These are phyloP conservation scores for Nasonovia ribisnigri DNA, from an alignment of 2,888 invertebrate genomes.

Conservation along the genomic window DNA sequence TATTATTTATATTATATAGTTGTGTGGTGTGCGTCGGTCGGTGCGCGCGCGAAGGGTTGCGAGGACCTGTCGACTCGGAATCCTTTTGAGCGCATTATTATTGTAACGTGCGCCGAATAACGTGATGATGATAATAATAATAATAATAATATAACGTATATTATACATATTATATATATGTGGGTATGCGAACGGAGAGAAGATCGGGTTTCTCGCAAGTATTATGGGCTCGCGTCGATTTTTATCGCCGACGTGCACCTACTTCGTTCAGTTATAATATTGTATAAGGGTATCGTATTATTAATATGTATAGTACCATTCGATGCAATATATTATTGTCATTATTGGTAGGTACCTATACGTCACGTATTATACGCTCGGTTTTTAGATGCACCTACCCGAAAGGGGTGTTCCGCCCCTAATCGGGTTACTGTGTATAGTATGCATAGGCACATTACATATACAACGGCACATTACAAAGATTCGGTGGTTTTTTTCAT, in stretches of 20 bases:
- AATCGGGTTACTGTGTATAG: slow-evolving; percentile 6
- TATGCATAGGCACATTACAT: not conserved
- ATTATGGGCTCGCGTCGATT: not conserved
- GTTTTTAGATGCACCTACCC: not conserved
- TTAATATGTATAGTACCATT: not conserved
- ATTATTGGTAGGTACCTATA: not conserved
- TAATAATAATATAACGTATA: not conserved
- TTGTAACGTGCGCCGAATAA: not conserved
- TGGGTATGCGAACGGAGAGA: not conserved
- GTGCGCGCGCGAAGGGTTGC: not conserved
- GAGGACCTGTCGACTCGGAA: not conserved
- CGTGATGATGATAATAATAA: not conserved
- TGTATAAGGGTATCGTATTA: not conserved
- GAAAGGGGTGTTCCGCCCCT: slow-evolving; percentile 49
- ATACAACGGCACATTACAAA: too few relatives aligned
- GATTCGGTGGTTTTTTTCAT: not conserved
- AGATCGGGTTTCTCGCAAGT: not conserved
- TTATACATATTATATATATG: not conserved
- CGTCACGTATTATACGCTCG: too few relatives aligned
- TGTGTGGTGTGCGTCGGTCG: not conserved
- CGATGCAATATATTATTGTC: not conserved
- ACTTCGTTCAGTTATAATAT: not conserved
- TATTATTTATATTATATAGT: not conserved
- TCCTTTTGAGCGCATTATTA: not conserved
- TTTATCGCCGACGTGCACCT: slow-evolving; percentile 17